Evolutionary conservation across 2,888 invertebrate genomes (phyloP).

Genomic region (Scrobipalpa atriplicella): DNA sequence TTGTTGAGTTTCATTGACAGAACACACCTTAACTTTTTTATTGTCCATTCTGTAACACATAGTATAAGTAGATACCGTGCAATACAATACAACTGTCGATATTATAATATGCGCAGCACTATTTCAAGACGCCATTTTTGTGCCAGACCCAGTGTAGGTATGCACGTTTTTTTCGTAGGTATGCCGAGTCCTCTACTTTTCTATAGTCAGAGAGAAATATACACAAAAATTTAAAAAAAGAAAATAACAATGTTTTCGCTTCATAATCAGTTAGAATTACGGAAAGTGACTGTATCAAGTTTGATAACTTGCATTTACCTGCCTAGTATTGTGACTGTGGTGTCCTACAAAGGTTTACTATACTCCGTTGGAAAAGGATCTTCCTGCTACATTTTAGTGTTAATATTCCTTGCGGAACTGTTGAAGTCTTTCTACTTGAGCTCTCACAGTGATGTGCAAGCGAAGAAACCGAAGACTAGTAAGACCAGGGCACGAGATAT

Average conservation of each 20-base stretch:
- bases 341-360: constrained; percentile 82
- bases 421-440: constrained; percentile 78
- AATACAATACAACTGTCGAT: too few species aligned
- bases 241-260: constrained; percentile 62
- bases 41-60: too few species aligned
- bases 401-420: constrained; percentile 79
- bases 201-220: too few species aligned
- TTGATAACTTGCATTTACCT: constrained; percentile 85
- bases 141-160: too few species aligned
- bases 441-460: constrained; percentile 58
- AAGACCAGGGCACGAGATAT: constrained; percentile 73
- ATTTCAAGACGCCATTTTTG: too few species aligned
- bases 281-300: constrained; percentile 76
- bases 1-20: too few species aligned
- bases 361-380: constrained; percentile 84
- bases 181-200: too few species aligned
- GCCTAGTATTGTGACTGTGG: constrained; percentile 79
- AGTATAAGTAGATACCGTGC: too few species aligned
- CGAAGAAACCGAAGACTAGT: constrained; percentile 65
- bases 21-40: too few species aligned
- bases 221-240: not conserved
- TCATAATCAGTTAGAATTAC: constrained; percentile 66
- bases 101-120: too few species aligned
- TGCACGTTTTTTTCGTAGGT: too few species aligned
- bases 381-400: constrained; percentile 67